Conservation (phyloP, 2,113 vertebrate species). For the Lepidothrix coronata region DNA sequence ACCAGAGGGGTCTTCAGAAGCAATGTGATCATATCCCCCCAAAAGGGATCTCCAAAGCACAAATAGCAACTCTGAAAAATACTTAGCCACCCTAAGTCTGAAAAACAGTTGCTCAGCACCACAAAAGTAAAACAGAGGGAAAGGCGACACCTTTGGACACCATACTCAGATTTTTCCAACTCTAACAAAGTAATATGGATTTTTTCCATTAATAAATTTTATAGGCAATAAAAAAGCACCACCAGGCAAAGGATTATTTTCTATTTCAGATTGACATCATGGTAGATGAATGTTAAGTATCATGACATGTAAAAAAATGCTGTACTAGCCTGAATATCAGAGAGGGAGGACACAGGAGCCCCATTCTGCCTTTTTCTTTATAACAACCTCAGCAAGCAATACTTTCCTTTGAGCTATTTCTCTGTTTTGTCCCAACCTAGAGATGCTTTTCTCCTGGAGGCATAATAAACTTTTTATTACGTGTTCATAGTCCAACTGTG, state of each 20-base stretch:
- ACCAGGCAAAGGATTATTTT: background rate
- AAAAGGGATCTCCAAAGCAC: background rate
- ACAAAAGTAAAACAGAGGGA: background rate
- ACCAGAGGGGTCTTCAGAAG: background rate
- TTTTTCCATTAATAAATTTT: background rate
- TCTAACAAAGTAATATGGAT: background rate
- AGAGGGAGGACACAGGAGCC: background rate
- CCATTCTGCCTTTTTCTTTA: background rate
- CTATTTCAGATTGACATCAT: background rate
- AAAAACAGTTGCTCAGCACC: background rate
- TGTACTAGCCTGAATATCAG: background rate
- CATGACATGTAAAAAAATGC: background rate
- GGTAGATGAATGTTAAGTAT: rapidly evolving
- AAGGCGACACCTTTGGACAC: background rate
- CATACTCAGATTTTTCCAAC: background rate
- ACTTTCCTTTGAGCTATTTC: background rate
- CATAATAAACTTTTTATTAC: background rate
- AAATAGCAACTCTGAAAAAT: background rate
- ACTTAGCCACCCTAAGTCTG: background rate
- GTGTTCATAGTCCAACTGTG: background rate
- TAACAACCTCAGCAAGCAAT: background rate
- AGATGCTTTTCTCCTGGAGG: background rate
- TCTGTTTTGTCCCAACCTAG: background rate
- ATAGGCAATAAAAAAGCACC: background rate
- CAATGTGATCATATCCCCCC: background rate